A percentile compares a stretch with the other conserved stretches of the same genome.
Evolutionary conservation across 2,113 vertebrate genomes (phyloP).

Genomic region (Silurus meridionalis): DNA sequence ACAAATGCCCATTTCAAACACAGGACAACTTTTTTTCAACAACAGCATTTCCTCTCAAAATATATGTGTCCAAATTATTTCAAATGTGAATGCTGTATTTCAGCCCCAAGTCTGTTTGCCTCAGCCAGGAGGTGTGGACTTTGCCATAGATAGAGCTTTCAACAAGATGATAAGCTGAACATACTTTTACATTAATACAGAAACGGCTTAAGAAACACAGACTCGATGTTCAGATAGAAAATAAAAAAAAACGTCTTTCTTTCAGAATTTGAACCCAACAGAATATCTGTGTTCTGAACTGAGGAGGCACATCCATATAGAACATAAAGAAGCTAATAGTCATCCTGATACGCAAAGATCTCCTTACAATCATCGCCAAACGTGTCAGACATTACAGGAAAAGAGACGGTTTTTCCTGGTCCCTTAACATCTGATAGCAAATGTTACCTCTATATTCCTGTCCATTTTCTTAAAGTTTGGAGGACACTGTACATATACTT

Average conservation of each 20-base stretch:
- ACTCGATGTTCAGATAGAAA: background rate
- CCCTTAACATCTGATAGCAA: background rate
- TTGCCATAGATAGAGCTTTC: conserved; percentile 1
- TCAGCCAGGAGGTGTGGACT: background rate
- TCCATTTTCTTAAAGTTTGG: background rate
- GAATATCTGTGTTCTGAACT: background rate
- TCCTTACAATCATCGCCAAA: background rate
- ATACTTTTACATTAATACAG: background rate
- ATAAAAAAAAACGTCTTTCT: background rate
- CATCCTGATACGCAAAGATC: background rate
- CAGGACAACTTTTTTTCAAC: background rate
- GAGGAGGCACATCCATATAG: background rate
- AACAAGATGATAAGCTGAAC: conserved; percentile 1
- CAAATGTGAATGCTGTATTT: background rate
- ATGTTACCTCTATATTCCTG: background rate
- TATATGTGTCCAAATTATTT: background rate
- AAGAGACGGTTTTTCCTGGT: background rate
- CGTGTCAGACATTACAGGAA: background rate
- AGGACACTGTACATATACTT: background rate
- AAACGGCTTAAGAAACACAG: background rate
- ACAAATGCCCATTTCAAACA: background rate
- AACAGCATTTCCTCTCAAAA: background rate
- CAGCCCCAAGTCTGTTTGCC: background rate
- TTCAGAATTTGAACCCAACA: background rate
- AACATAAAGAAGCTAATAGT: background rate